Base-by-base conservation (phyloP, 1,140 invertebrate genomes). In the Brachionus koreanus region DNA sequence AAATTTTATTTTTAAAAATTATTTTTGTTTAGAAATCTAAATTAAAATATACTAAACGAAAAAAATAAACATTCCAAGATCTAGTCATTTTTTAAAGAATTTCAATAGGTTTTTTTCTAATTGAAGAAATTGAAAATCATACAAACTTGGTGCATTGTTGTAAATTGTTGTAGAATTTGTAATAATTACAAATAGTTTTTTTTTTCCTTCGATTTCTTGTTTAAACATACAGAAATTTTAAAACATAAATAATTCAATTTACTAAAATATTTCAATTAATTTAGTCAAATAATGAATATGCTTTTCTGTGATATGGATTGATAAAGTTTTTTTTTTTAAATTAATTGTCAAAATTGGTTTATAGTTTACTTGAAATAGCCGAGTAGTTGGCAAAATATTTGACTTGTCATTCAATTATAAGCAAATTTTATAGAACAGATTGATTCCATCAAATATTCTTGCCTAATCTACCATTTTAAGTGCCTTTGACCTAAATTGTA, bases 11-110 rank as follows among this genome's bases (percentile, higher is more conserved):
- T 69, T n/a, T 69, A 39, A 69, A n/a, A 69, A 16, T 39, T 69
- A 69, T 69, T 69, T 69, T 69, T 69, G 65, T 69, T 69, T 69
- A 69, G 35, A 69, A 69, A 69, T 69, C 37, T 39, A 69, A 69
- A 69, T 37, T 37, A 69, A 69, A 69, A 69, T 39, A 69, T 39
- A 39, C 33, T 69, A 37, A 16, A 37, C 33, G 16, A 69, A 69
- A 39, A 39, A 69, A 69, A 69, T 69, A 69, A 69, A 69, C 65
- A 69, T 69, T 69, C 65, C 65, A 69, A 39, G 35, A 69, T 69
- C 65, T 69, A 69, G 65, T 69, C 65, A 16, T 39, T 69, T 69
- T n/a, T 37, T 23, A 16, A 57, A 57, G 49, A 57, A 57, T 57
- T 57, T 57, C 16, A 57, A 57, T 57, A 57, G 16, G 16, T 57